phyloP scores from a whole-genome alignment of 2,113 vertebrate species.

The Plectropomus leopardus region DNA sequence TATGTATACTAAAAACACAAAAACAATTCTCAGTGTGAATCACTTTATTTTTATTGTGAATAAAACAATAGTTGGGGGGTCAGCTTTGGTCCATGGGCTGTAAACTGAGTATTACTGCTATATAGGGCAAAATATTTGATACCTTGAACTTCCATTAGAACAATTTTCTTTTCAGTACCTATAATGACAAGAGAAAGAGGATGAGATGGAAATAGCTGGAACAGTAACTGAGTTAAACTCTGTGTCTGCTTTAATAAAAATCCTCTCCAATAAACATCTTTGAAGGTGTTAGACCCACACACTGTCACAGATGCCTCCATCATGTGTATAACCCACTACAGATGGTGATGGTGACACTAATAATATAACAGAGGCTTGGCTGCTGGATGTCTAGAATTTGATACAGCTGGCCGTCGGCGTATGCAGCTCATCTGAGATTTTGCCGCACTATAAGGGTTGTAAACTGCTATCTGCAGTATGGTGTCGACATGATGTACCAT shows the following conservation, averaged over 20 bases:
- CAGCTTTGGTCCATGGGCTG: too few species aligned
- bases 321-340: constrained; percentile 60
- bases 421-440: constrained; percentile 45
- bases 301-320: constrained; percentile 63
- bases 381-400: constrained; percentile 52
- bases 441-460: constrained; percentile 18
- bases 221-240: constrained; percentile 52
- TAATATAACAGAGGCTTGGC: constrained; percentile 56
- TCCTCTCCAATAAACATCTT: constrained; percentile 66
- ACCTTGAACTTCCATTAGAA: constrained; percentile 25
- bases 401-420: constrained; percentile 52
- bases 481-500: constrained; percentile 11
- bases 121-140: constrained; percentile 24
- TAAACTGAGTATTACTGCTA: too few species aligned
- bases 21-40: too few species aligned
- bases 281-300: constrained; percentile 58
- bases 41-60: too few species aligned
- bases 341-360: constrained; percentile 71
- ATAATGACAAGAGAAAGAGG: neutral
- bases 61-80: too few species aligned
- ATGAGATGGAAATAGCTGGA: constrained; percentile 2
- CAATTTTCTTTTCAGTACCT: constrained; percentile 11
- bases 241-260: constrained; percentile 58
- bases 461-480: constrained; percentile 42
- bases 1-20: too few species aligned